A percentile compares a stretch with the other conserved stretches of the same genome.
phyloP scores from a whole-genome alignment of 1,140 invertebrate species.

The Drosophila subpulchrella region DNA sequence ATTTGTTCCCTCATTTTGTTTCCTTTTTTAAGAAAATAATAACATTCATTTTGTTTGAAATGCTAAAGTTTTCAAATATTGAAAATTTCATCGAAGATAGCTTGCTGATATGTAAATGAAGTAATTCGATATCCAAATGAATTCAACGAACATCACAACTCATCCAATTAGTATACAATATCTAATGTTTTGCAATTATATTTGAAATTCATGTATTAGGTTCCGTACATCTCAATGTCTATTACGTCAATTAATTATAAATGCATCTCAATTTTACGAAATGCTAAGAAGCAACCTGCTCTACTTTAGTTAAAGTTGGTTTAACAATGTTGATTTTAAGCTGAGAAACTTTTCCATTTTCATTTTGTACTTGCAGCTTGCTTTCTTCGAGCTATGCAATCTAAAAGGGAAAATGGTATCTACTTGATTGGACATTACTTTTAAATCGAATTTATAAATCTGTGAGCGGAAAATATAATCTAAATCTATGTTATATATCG shows the following conservation, averaged over 20 bases:
- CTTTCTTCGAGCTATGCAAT: neutral
- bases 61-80: no score
- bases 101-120: neutral
- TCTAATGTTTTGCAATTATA: neutral
- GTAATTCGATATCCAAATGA: neutral
- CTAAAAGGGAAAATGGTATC: neutral
- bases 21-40: no score
- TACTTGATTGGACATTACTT: conserved; percentile 2
- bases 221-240: neutral
- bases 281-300: neutral
- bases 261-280: conserved; percentile 2
- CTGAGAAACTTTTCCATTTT: neutral
- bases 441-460: conserved; percentile 36
- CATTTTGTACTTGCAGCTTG: no score
- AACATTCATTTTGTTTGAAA: no score
- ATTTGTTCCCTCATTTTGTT: no score
- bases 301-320: neutral
- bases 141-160: neutral
- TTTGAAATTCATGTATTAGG: neutral
- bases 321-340: neutral
- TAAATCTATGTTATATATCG: conserved; percentile 2
- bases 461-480: neutral
- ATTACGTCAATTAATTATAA: neutral
- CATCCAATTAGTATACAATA: neutral
- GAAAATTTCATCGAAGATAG: no score